Percentiles rank a stretch among this genome's conserved stretches.
These are phyloP conservation scores for Tenthredo scrophulariae DNA, from an alignment of 2,888 invertebrate genomes.

Conservation along the genomic window DNA sequence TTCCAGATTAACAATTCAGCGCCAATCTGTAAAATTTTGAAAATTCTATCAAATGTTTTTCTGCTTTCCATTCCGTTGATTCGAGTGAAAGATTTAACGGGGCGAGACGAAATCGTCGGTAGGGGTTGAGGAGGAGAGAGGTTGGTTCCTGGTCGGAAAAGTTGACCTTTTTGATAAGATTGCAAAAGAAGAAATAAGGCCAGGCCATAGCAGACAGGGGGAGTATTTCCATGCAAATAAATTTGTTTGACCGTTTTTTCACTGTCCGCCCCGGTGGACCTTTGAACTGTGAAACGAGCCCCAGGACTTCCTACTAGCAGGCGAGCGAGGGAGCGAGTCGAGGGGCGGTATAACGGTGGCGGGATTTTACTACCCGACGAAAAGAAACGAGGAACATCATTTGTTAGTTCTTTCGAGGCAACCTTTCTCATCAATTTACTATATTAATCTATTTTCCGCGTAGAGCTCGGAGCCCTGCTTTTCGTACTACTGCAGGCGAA, in stretches of 20 bases:
- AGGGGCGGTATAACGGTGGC: too few species aligned
- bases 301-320: conserved; percentile 1
- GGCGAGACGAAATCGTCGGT: conserved; percentile 12
- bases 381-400: conserved; percentile 62
- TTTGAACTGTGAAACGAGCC: conserved; percentile 66
- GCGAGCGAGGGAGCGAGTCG: background rate
- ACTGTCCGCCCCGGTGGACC: conserved; percentile 53
- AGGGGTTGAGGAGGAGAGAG: background rate
- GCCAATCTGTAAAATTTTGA: background rate
- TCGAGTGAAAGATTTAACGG: background rate
- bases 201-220: background rate
- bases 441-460: conserved; percentile 49
- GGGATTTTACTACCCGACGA: conserved; percentile 53
- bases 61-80: background rate
- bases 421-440: conserved; percentile 55
- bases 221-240: conserved; percentile 63
- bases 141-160: conserved; percentile 1
- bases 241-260: conserved; percentile 64
- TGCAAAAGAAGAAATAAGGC: background rate
- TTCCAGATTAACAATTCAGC: background rate
- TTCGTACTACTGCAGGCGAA: background rate
- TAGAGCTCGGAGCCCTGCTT: background rate
- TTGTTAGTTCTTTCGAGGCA: conserved; percentile 62
- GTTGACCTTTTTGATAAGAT: conserved; percentile 52
- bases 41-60: background rate